Conservation (phyloP, 2,888 invertebrate genomes). For the Caenorhabditis sulstoni region DNA sequence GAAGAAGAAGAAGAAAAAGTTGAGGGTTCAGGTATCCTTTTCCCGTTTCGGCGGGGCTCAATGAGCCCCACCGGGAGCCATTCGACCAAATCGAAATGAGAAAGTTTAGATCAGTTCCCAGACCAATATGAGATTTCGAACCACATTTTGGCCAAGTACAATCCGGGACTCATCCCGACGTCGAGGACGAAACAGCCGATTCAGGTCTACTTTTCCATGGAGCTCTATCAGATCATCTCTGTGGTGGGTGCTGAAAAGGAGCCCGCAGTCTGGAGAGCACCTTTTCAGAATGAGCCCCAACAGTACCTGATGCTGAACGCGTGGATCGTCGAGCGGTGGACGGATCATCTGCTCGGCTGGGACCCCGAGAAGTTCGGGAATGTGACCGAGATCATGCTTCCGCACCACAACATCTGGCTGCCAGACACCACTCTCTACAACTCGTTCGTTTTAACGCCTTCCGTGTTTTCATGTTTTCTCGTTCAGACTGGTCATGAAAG, state of each 20-base stretch:
- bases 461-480: not conserved
- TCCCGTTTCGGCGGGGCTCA: not conserved
- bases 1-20: not conserved
- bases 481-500: slow-evolving; percentile 74
- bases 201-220: slow-evolving; percentile 78
- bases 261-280: no score
- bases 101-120: slow-evolving; percentile 9
- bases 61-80: not conserved
- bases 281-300: slow-evolving; percentile 78
- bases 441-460: slow-evolving; percentile 56
- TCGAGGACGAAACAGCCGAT: slow-evolving; percentile 62
- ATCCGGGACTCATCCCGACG: slow-evolving; percentile 59
- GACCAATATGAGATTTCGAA: slow-evolving; percentile 66
- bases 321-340: slow-evolving; percentile 79
- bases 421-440: slow-evolving; percentile 77
- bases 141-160: slow-evolving; percentile 60
- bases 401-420: slow-evolving; percentile 71
- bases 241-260: slow-evolving; percentile 66
- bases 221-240: slow-evolving; percentile 79
- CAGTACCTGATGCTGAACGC: slow-evolving; percentile 79
- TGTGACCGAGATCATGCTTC: slow-evolving; percentile 72
- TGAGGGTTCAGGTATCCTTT: slow-evolving; percentile 19
- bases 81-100: slow-evolving; percentile 7
- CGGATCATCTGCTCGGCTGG: slow-evolving; percentile 74
- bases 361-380: slow-evolving; percentile 72